Evolutionary conservation across 2,113 vertebrate genomes (phyloP), one percentile per base, ranked within the genome.

Genomic region (Poecilia latipinna): DNA sequence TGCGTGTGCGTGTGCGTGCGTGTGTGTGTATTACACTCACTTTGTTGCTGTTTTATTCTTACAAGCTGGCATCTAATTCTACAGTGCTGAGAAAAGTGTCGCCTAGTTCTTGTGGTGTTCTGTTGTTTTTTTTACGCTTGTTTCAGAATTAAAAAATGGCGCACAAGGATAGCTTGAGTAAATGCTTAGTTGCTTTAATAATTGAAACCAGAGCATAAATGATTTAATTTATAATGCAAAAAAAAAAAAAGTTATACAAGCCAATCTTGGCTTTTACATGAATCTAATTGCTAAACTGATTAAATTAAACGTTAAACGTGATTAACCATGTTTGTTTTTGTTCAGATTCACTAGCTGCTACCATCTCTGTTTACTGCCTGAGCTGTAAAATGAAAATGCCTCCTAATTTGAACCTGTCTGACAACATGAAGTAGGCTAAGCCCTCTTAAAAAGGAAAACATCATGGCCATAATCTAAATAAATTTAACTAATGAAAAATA

Each of bases 31-130:
- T 61, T 60, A 0, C 32, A 72, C 60, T 70, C 70, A 26, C 61
- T 72, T 74, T 65, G 48, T 71, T 86, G 73, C 68, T 68, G 61
- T 77, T 79, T 78, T 61, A 72, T 83, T 51, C 83, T 70, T 24
- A 82, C 82, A 68, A 67, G 74, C 35, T 33, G 39, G 0, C 35
- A 74, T 83, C 82, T 70, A n/a, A 64, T 74, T 68, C 66, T 39
- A 17, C 79, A 24, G 17, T 24, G 51, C 51, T n/a, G 24, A n/a
- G 51, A 57, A n/a, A 57, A 57, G 73, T 82, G 75, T 88, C 72
- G 72, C 33, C 32, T 24, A 1, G 61, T 68, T 81, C 77, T 80
- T 81, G 72, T 77, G 81, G 64, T 35, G 8, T 19, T 11, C 51
- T n/a, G 24, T 0, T 7, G 1, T 24, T n/a, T n/a, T 54, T 22